Evolutionary conservation across 2,888 invertebrate species (phyloP).

Genomic region (Pollenia griseotomentosa): DNA sequence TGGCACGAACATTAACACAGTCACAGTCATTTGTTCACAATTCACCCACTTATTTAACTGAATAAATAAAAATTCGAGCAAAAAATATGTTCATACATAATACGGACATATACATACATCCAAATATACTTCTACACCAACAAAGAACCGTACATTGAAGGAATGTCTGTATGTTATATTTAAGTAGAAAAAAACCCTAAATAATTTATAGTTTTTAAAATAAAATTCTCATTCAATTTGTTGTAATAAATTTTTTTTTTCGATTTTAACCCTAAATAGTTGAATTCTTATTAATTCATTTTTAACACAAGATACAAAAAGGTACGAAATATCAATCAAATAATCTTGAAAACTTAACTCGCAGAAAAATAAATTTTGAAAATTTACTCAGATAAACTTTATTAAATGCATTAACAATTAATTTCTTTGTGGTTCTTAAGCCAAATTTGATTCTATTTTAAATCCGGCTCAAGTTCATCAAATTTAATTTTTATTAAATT

Average conservation of each 20-base stretch:
- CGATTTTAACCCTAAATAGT: background rate
- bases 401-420: no score
- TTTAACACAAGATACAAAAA: constrained; percentile 11
- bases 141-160: no score
- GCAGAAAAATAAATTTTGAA: constrained; percentile 1
- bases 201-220: background rate
- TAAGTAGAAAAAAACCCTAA: background rate
- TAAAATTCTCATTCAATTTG: constrained; percentile 8
- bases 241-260: constrained; percentile 3
- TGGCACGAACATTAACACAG: constrained; percentile 61
- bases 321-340: background rate
- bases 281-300: constrained; percentile 8
- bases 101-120: no score
- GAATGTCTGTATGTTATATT: no score
- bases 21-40: constrained; percentile 27
- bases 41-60: background rate
- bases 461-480: no score
- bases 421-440: no score
- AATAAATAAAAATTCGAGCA: background rate
- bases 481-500: no score
- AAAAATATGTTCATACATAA: background rate
- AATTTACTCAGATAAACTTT: background rate
- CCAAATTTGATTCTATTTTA: background rate
- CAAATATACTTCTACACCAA: no score
- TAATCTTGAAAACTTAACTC: background rate